phyloP scores from a whole-genome alignment of 2,113 vertebrate genomes.

The Nerophis ophidion region DNA sequence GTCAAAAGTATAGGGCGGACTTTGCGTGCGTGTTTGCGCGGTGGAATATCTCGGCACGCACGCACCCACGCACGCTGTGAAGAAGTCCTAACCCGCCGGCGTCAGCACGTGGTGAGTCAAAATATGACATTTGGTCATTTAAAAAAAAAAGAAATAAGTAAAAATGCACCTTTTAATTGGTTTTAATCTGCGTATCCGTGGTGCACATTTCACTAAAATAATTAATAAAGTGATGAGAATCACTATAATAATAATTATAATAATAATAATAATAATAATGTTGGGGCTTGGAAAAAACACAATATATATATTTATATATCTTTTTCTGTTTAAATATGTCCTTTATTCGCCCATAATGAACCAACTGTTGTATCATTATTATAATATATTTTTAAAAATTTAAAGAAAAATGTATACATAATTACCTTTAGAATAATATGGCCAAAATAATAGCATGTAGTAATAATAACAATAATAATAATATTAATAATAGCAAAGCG shows the following conservation, averaged over 20 bases:
- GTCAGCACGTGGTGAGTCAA: constrained; percentile 63
- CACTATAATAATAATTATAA: no score
- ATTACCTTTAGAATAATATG: neutral
- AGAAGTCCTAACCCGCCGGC: constrained; percentile 13
- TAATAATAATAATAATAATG: neutral
- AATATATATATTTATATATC: no score
- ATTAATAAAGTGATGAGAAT: constrained; percentile 40
- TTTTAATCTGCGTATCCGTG: constrained; percentile 40
- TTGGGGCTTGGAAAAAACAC: no score
- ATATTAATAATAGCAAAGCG: no score
- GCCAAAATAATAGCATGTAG: neutral
- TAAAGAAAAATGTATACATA: neutral
- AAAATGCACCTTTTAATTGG: constrained; percentile 44
- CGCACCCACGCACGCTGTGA: constrained; percentile 1
- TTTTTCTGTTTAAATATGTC: no score
- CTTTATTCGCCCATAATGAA: no score
- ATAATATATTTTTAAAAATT: no score
- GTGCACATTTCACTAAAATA: constrained; percentile 29
- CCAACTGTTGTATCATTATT: no score
- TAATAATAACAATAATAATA: neutral
- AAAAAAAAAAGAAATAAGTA: no score
- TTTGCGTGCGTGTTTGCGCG: constrained; percentile 22
- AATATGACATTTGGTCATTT: neutral
- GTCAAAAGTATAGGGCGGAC: no score
- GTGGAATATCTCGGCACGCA: constrained; percentile 54